These are phyloP conservation scores for Pantelozetes paolii DNA, from an alignment of 2,888 invertebrate species.

Conservation along the genomic window DNA sequence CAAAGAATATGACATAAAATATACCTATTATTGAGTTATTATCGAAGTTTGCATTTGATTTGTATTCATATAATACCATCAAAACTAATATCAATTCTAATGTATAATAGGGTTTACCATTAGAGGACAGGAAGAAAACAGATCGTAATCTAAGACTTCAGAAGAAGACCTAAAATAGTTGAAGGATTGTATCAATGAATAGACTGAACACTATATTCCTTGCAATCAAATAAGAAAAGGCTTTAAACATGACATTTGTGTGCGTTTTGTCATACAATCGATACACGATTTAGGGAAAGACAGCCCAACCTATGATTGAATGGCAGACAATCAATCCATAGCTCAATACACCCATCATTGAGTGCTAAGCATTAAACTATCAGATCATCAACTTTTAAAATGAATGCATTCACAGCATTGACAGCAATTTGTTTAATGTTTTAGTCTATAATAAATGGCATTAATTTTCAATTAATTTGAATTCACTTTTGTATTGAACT, in stretches of 20 bases:
- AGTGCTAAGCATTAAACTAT: not conserved
- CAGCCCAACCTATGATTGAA: not conserved
- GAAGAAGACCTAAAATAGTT: not conserved
- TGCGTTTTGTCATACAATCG: not conserved
- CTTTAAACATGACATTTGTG: constrained; percentile 17
- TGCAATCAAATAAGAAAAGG: constrained; percentile 7
- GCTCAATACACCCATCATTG: not conserved
- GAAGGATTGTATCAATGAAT: not conserved
- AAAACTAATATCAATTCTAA: not conserved
- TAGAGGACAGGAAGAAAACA: not conserved
- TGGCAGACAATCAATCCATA: not conserved
- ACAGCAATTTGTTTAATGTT: not conserved
- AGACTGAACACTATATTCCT: not conserved
- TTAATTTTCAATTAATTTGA: not conserved
- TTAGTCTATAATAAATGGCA: not conserved
- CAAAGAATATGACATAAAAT: not conserved
- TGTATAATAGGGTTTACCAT: not conserved
- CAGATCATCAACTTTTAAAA: not conserved
- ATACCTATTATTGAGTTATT: no score
- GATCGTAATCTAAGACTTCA: not conserved
- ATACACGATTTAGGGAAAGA: not conserved
- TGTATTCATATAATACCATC: not conserved
- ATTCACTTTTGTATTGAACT: not conserved
- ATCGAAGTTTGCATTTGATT: no score
- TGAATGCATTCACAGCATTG: not conserved